These are phyloP conservation scores for Potamarius usumacintae DNA, from an alignment of 2,113 vertebrate genomes.

Conservation along the genomic window DNA sequence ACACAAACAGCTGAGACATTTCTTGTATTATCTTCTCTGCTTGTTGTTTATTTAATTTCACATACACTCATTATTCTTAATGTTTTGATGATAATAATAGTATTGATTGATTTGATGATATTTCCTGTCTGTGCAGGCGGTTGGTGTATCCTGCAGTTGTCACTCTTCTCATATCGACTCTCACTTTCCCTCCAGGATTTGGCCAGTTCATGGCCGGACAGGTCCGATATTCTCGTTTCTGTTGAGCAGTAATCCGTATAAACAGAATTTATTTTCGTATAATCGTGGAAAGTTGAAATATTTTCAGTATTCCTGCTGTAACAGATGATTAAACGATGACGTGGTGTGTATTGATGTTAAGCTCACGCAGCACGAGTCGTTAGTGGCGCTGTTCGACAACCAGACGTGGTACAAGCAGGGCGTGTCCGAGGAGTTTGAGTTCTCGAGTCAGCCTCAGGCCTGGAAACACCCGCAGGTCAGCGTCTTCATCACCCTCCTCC, in stretches of 20 bases:
- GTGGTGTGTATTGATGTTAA: constrained; percentile 51
- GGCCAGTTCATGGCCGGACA: constrained; percentile 99
- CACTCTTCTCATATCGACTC: constrained; percentile 89
- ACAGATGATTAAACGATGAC: neutral
- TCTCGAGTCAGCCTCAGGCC: constrained; percentile 82
- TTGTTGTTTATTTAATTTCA: neutral
- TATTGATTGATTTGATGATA: neutral
- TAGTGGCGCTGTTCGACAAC: constrained; percentile 95
- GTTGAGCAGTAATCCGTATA: neutral
- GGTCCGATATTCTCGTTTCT: constrained; percentile 70
- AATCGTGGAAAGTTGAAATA: neutral
- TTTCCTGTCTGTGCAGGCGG: constrained; percentile 70
- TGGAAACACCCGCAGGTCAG: constrained; percentile 92
- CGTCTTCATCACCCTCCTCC: constrained; percentile 88
- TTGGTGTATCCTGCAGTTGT: constrained; percentile 94
- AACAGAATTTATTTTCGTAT: neutral
- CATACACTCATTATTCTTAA: neutral
- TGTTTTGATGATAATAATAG: constrained; percentile 24
- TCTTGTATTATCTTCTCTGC: neutral
- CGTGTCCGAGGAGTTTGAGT: constrained; percentile 83
- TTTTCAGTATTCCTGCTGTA: neutral
- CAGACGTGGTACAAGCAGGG: constrained; percentile 92
- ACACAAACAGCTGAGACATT: rapidly evolving
- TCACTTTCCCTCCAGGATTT: constrained; percentile 94
- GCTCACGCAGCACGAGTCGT: constrained; percentile 96